Base-by-base conservation (phyloP, 1,140 invertebrate species). In the Samia ricini region DNA sequence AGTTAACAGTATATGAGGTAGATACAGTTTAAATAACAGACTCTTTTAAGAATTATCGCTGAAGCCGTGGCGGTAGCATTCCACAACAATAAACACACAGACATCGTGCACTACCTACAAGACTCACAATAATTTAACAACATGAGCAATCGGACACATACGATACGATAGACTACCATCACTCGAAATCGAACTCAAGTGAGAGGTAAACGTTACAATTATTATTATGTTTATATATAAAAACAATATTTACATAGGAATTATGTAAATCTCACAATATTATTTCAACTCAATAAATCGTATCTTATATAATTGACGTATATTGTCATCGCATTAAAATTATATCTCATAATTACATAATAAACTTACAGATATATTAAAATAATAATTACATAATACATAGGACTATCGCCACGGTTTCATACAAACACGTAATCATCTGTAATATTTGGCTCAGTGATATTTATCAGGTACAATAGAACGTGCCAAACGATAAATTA, bases 1-100 rank as follows among this genome's bases (percentile, higher is more conserved):
- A 74, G 61, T 69, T 71, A 83, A 84, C 75, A 82, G 79, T 72
- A 63, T 81, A 79, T 87, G 84, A 87, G 83, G 86, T 87, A 87
- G 78, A 79, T 83, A 81, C 66, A 42, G 59, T 75, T 74, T 66
- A 74, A 63, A 63, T 76, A 77, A 70, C 73, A 74, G 71, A 71
- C 20, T 22, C 51, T 52, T 10, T 21, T 52, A 22, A 77, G 64
- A 48, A 15, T 57, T 60, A 51, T 63, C 57, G 58, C 56, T 63
- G 66, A 71, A 73, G 64, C 75, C 77, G 78, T 74, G 74, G 72
- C 74, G 79, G 69, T 62, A 72, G 76, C 64, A 33, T 42, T 56
- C 60, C 66, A 63, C 60, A 51, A 58, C 59, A 52, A 67, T 56
- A 61, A 65, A 66, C 61, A 66, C 61, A 67, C 59, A 56, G 10